Percentiles rank a stretch among this genome's conserved stretches.
Conservation (phyloP, 37 sponge, comb jelly and placozoan genomes). For the Petrosia ficiformis region DNA sequence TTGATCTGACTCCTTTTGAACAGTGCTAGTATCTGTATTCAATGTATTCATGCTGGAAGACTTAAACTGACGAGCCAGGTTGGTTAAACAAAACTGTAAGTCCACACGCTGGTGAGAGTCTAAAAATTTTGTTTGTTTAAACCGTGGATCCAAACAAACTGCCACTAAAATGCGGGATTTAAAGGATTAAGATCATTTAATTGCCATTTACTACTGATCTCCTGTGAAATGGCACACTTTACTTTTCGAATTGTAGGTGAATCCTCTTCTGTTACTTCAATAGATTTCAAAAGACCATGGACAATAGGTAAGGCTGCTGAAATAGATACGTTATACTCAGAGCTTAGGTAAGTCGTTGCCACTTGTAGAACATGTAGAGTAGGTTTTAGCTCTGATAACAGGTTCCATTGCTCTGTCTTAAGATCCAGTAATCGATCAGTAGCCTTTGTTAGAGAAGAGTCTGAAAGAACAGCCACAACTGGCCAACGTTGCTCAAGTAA, state of each 20-base stretch:
- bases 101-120: not conserved
- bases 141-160: not conserved
- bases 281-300: not conserved
- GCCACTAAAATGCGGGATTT: too few relatives aligned
- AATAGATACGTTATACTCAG: conserved; percentile 12
- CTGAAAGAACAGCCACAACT: conserved; percentile 5
- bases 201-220: too few relatives aligned
- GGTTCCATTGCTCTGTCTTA: conserved; percentile 9
- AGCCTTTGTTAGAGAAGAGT: not conserved
- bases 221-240: too few relatives aligned
- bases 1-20: not conserved
- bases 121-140: conserved; percentile 7
- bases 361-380: not conserved
- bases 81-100: not conserved
- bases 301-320: not conserved
- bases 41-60: not conserved
- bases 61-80: not conserved
- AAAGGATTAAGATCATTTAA: too few relatives aligned
- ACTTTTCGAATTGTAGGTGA: too few relatives aligned
- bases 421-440: not conserved
- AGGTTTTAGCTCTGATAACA: not conserved
- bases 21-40: not conserved
- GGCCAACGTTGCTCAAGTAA: conserved; percentile 14
- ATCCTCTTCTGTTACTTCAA: not conserved
- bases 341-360: conserved; percentile 13